These are phyloP conservation scores for human DNA, from an alignment of 2,113 vertebrate species.

Conservation along the genomic window DNA sequence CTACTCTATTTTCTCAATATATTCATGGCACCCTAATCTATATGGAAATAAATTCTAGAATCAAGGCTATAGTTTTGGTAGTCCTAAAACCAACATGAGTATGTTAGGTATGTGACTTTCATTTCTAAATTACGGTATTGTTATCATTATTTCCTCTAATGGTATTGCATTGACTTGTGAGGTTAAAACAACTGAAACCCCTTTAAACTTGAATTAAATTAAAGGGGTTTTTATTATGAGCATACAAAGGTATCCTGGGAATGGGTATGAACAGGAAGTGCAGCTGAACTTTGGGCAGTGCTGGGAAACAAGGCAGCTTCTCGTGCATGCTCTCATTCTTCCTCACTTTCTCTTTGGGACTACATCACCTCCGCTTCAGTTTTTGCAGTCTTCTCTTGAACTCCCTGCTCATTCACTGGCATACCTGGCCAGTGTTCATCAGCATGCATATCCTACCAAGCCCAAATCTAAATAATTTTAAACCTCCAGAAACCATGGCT, in stretches of 20 bases:
- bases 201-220: not conserved
- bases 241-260: not conserved
- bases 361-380: not conserved
- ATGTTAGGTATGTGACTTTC: not conserved
- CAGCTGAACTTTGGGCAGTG: not conserved
- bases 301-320: not conserved
- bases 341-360: not conserved
- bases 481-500: not conserved
- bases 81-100: not conserved
- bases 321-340: not conserved
- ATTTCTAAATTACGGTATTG: constrained; percentile 14
- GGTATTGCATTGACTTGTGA: not conserved
- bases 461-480: constrained; percentile 4
- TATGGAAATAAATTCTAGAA: constrained; percentile 27
- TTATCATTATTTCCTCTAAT: constrained; percentile 2
- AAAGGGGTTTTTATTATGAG: not conserved
- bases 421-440: not conserved
- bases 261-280: not conserved
- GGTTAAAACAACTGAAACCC: not conserved
- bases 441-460: not conserved
- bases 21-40: constrained; percentile 18
- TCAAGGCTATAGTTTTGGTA: not conserved
- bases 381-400: not conserved
- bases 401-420: not conserved
- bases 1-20: constrained; percentile 23